Evolutionary conservation across 2,797 vertebrate species (phyloP).

Genomic region (Chromobotia macracanthus): DNA sequence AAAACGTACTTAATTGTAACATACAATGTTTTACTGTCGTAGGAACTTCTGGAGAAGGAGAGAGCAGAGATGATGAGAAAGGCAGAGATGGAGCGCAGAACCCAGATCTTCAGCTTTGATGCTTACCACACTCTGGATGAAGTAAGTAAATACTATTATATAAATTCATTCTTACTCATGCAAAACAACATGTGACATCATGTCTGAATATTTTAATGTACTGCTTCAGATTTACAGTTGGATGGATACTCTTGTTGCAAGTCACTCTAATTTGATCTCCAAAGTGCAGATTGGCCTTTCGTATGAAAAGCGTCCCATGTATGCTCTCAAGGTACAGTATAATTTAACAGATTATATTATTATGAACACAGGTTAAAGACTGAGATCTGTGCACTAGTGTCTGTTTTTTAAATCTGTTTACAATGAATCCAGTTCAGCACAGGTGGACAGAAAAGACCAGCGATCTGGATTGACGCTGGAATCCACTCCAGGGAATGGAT

Average conservation of each 20-base stretch:
- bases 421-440: slow-evolving; percentile 79
- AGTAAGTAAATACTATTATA: slow-evolving; percentile 50
- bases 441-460: slow-evolving; percentile 74
- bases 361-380: background rate
- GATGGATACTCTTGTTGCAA: slow-evolving; percentile 80
- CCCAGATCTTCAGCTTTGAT: slow-evolving; percentile 79
- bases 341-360: background rate
- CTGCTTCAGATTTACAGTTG: slow-evolving; percentile 79
- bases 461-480: slow-evolving; percentile 85
- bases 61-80: slow-evolving; percentile 77
- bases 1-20: background rate
- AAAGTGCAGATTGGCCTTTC: slow-evolving; percentile 83
- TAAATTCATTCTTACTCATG: background rate
- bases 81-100: slow-evolving; percentile 66
- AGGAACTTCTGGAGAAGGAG: slow-evolving; percentile 83
- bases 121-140: slow-evolving; percentile 72
- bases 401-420: background rate
- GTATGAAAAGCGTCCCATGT: slow-evolving; percentile 84
- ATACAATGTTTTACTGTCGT: slow-evolving; percentile 14
- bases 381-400: background rate
- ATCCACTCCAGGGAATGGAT: slow-evolving; percentile 87
- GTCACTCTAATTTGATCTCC: slow-evolving; percentile 77
- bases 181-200: background rate
- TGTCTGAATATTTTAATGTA: background rate
- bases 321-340: slow-evolving; percentile 83